These are phyloP conservation scores for Minunthozetes semirufus DNA, from an alignment of 2,888 invertebrate species.

Conservation along the genomic window DNA sequence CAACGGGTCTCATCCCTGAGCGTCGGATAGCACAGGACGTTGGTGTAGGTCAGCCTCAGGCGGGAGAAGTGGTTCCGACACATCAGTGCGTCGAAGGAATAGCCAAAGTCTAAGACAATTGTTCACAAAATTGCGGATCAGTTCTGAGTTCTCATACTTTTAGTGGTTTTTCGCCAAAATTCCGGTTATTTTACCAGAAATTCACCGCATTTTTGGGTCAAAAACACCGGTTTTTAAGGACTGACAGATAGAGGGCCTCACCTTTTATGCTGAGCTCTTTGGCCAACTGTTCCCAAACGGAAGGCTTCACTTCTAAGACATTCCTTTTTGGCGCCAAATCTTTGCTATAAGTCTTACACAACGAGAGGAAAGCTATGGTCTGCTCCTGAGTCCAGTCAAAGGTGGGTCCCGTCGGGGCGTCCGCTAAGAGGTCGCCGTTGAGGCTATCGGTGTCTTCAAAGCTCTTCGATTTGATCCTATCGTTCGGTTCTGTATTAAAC, in stretches of 20 bases:
- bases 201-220: too few relatives aligned
- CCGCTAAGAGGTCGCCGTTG: background rate
- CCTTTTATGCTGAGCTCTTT: background rate
- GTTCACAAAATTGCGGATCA: background rate
- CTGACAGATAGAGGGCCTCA: background rate
- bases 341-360: background rate
- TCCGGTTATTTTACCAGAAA: too few relatives aligned
- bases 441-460: background rate
- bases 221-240: too few relatives aligned
- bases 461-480: background rate
- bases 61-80: constrained; percentile 1
- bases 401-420: background rate
- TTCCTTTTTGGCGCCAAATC: background rate
- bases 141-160: background rate
- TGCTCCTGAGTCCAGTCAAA: background rate
- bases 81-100: background rate
- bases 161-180: background rate
- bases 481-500: too few relatives aligned
- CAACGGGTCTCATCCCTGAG: background rate
- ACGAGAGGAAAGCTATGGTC: background rate
- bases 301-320: background rate
- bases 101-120: background rate
- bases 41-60: background rate
- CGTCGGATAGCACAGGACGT: background rate
- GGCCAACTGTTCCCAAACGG: constrained; percentile 5